Percentiles rank a stretch among this genome's conserved stretches.
These are phyloP conservation scores for Probosciger aterrimus DNA, from an alignment of 2,113 vertebrate species.

Conservation along the genomic window DNA sequence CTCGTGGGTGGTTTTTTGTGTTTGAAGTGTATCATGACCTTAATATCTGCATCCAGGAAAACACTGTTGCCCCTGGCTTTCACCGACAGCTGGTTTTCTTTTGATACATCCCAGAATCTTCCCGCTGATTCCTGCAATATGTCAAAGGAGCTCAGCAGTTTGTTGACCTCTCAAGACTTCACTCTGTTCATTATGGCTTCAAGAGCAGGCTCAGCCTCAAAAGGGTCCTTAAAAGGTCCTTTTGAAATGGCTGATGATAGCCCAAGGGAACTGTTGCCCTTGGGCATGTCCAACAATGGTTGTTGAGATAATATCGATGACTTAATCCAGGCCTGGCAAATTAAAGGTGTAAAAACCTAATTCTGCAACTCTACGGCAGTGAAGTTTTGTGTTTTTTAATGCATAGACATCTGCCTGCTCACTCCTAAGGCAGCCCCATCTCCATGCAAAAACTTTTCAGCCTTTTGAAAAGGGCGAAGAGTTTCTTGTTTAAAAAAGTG, in stretches of 20 bases:
- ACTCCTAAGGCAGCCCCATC: neutral
- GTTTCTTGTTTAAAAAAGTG: neutral
- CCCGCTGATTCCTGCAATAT: neutral
- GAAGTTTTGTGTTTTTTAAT: neutral
- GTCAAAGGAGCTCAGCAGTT: neutral
- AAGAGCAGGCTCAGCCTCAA: neutral
- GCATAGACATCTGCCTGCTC: neutral
- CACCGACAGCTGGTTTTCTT: neutral
- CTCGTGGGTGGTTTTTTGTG: neutral
- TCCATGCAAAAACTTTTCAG: neutral
- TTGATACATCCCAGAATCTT: slow-evolving; percentile 30
- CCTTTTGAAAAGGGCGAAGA: neutral
- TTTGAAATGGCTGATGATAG: neutral
- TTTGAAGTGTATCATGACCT: neutral
- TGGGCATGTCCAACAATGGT: neutral
- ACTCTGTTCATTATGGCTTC: neutral
- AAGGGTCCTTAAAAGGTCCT: neutral
- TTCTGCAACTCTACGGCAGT: neutral
- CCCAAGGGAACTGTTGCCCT: neutral
- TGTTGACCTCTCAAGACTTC: slow-evolving; percentile 17
- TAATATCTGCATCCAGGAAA: neutral
- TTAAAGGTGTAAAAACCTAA: neutral
- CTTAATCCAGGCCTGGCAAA: neutral
- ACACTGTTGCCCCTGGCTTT: slow-evolving; percentile 5
- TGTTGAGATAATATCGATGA: neutral